These are phyloP conservation scores for Leiothrix lutea DNA, from an alignment of 2,113 vertebrate genomes.

Conservation along the genomic window DNA sequence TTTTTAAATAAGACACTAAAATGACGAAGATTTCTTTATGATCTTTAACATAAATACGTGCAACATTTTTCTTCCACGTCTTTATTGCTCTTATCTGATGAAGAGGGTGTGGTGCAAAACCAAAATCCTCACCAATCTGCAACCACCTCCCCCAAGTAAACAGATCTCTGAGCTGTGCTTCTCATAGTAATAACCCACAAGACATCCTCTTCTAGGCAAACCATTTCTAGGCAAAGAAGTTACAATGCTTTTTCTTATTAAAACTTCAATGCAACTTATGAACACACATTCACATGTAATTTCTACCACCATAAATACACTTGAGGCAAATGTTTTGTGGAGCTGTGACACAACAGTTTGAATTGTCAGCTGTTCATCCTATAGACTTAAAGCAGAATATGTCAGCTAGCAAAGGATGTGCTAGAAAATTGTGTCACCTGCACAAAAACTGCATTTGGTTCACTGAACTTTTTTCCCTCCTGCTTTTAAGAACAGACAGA, in stretches of 20 bases:
- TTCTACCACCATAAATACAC: background rate
- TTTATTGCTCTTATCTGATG: constrained; percentile 69
- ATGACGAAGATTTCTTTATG: background rate
- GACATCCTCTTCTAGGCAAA: background rate
- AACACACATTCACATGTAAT: background rate
- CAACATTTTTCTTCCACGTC: background rate
- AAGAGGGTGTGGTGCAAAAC: constrained; percentile 67
- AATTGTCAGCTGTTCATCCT: background rate
- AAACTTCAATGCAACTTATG: background rate
- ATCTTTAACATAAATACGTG: background rate
- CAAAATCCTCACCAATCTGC: constrained; percentile 51
- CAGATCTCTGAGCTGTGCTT: background rate
- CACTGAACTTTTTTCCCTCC: background rate
- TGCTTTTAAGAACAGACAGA: background rate
- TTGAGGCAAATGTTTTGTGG: background rate
- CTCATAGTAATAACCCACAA: background rate
- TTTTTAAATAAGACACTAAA: background rate
- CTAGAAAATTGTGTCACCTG: background rate
- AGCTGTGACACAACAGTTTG: background rate
- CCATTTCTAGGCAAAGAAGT: background rate
- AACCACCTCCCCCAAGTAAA: background rate
- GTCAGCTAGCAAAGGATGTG: background rate
- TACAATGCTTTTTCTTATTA: background rate
- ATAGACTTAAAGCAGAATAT: background rate
- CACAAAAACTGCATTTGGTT: background rate